A percentile compares a stretch with the other conserved stretches of the same genome.
Conservation (phyloP, 1,140 invertebrate species). For the Leptinotarsa lineolata region DNA sequence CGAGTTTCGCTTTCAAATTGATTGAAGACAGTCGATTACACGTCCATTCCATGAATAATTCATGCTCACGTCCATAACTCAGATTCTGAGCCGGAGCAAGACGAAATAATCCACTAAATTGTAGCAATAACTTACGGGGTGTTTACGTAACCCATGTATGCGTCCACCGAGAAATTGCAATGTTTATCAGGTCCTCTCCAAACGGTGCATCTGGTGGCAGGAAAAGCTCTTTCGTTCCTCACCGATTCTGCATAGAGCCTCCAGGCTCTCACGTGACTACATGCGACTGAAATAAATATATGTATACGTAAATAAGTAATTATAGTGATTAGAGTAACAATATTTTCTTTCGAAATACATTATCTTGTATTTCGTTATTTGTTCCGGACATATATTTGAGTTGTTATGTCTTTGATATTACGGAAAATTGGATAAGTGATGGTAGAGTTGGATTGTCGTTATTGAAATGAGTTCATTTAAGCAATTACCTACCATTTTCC, state of each 20-base stretch:
- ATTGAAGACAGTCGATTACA: too few relatives aligned
- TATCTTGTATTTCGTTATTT: neutral
- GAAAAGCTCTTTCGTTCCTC: constrained; percentile 47
- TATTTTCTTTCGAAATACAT: neutral
- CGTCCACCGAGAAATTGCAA: constrained; percentile 57
- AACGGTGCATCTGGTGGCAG: constrained; percentile 57
- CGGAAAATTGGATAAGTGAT: too few relatives aligned
- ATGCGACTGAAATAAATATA: constrained; percentile 59
- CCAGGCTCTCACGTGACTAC: constrained; percentile 70
- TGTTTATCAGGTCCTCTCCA: constrained; percentile 53
- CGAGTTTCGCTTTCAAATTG: too few relatives aligned
- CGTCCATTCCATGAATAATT: too few relatives aligned
- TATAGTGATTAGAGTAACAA: neutral
- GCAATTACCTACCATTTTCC: too few relatives aligned
- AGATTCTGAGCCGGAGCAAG: too few relatives aligned
- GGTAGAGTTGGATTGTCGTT: too few relatives aligned
- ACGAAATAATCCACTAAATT: neutral
- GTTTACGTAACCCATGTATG: constrained; percentile 66
- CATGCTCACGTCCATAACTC: too few relatives aligned
- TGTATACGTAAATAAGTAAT: neutral
- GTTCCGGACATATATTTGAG: too few relatives aligned
- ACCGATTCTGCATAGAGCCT: constrained; percentile 65
- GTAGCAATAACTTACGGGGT: constrained; percentile 33
- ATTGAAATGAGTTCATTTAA: too few relatives aligned
- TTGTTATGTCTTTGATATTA: too few relatives aligned